Evolutionary conservation across 37 sponge, comb jelly and placozoan species (phyloP), one percentile per base, ranked within the genome.

Genomic region (Beroe forskalii): DNA sequence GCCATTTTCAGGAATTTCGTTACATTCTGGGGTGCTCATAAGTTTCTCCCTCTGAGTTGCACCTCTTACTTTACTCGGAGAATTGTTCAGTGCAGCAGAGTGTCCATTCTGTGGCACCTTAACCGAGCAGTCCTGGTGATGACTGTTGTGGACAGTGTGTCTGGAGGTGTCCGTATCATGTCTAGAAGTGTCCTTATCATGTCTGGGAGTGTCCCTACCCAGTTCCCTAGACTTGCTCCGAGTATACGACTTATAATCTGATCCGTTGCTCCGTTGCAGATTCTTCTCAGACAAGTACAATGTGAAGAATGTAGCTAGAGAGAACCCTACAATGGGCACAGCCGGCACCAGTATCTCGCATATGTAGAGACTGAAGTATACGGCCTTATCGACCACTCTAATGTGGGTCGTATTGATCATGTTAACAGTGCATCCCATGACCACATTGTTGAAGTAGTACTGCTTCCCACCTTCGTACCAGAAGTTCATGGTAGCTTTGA

Each of bases 401-500:
- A 69, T 28, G 27, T 32, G 2, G 3, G 36, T 36, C 4, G 35
- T 35, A 20, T 69, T 36, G 35, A 69, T 69, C 33, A 32, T 69
- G 35, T 17, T 32, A 19, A 69, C 72, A 19, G 72, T 69, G 39
- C 72, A 69, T 17, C 72, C 72, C 38, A 69, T 27, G 38, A 69
- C 12, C 8, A 32, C 3, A 37, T 2, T 1, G 4, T 12, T 32
- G 38, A 32, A 69, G 17, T 69, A 20, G 72, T 69, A 69, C 1
- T 32, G 4, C 72, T 28, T 8, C 8, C 38, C 38, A 6, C 38
- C 38, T 6, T 32, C 32, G 19, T 69, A 69, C 72, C 72, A 69
- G 38, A 32, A 69, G 39, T 69, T 69, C 72, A 69, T 28, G 20
- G 72, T 69, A 3, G 72, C 35, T 69, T 69, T 69, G 72, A 69